phyloP scores from a whole-genome alignment of 2,113 vertebrate species.

The Columba livia region DNA sequence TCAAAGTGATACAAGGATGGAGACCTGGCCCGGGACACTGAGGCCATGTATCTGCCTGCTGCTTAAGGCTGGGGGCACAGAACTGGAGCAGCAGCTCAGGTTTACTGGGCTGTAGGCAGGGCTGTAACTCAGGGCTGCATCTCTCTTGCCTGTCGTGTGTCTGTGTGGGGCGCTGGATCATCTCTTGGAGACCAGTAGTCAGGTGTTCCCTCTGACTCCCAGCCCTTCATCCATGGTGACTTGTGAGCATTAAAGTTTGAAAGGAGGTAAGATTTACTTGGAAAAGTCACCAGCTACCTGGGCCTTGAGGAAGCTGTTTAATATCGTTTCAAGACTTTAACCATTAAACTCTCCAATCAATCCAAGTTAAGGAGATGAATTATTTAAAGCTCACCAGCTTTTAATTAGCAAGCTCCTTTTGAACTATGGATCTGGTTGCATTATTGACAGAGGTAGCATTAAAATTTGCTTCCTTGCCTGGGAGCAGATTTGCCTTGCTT shows the following conservation, averaged over 20 bases:
- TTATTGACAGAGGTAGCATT: constrained; percentile 90
- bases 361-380: constrained; percentile 99
- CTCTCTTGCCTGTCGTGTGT: neutral
- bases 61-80: neutral
- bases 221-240: neutral
- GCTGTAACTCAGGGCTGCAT: neutral
- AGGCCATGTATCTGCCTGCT: neutral
- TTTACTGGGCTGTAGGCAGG: neutral
- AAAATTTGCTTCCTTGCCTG: constrained; percentile 70
- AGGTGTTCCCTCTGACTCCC: neutral
- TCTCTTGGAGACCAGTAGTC: neutral
- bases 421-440: constrained; percentile 94
- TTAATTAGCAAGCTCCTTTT: constrained; percentile 99
- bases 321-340: constrained; percentile 95
- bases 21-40: neutral
- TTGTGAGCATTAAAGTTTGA: constrained; percentile 31
- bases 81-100: neutral
- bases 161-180: neutral
- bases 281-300: constrained; percentile 50
- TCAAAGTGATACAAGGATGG: neutral
- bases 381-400: constrained; percentile 96
- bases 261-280: constrained; percentile 31
- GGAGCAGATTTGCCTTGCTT: constrained; percentile 47
- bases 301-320: constrained; percentile 90
- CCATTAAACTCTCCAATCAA: constrained; percentile 97